Percentiles rank a stretch among this genome's conserved stretches.
Evolutionary conservation across 2,113 vertebrate species (phyloP).

Genomic region (Benitochromis conjunctus): DNA sequence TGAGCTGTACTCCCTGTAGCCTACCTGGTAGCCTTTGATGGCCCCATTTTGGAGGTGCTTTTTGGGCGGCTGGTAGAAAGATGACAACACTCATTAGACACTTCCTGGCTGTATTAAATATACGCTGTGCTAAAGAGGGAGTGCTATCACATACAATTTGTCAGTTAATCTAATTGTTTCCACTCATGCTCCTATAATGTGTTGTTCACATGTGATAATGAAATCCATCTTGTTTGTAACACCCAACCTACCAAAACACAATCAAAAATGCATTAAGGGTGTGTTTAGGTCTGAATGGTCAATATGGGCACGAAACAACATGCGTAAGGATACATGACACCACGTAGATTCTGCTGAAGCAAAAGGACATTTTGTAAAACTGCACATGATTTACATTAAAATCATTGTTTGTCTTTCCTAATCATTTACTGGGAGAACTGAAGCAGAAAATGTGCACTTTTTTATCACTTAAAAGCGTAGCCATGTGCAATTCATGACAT

Average conservation of each 20-base stretch:
- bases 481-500: neutral
- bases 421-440: neutral
- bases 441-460: neutral
- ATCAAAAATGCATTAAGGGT: neutral
- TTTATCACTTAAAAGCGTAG: neutral
- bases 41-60: slow-evolving; percentile 95
- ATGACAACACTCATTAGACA: neutral
- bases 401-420: neutral
- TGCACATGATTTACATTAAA: neutral
- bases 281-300: neutral
- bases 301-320: neutral
- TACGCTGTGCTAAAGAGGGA: neutral
- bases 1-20: slow-evolving; percentile 92
- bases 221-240: neutral
- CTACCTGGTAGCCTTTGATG: slow-evolving; percentile 95
- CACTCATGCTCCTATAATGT: neutral
- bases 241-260: neutral
- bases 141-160: neutral
- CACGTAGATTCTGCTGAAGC: neutral
- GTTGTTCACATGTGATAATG: neutral
- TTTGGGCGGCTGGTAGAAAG: slow-evolving; percentile 80
- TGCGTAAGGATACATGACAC: neutral
- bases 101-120: neutral
- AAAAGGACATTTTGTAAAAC: neutral
- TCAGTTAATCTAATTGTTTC: neutral